phyloP scores from a whole-genome alignment of 2,797 vertebrate species.

The Sparus aurata region DNA sequence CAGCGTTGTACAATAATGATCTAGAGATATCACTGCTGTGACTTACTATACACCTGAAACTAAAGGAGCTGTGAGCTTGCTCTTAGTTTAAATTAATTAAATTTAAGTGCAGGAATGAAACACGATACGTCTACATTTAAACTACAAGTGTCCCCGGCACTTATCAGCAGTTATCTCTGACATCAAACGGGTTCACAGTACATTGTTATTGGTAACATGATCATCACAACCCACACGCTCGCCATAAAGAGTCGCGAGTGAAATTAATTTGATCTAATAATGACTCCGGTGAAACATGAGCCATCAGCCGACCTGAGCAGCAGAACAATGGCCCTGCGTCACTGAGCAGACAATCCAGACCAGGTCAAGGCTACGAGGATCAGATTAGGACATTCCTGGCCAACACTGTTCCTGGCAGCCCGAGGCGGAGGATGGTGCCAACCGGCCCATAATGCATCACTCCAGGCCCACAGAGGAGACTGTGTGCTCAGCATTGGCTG shows the following conservation, averaged over 20 bases:
- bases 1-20: neutral
- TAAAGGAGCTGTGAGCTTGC: neutral
- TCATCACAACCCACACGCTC: constrained; percentile 54
- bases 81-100: constrained; percentile 7
- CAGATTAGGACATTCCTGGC: constrained; percentile 80
- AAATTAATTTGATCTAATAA: constrained; percentile 81
- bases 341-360: constrained; percentile 58
- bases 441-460: constrained; percentile 55
- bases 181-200: constrained; percentile 52
- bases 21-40: neutral
- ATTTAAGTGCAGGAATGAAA: constrained; percentile 25
- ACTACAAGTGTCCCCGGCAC: constrained; percentile 8
- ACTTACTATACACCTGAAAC: constrained; percentile 2
- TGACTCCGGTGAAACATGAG: constrained; percentile 74
- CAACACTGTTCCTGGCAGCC: constrained; percentile 60
- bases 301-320: constrained; percentile 57
- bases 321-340: constrained; percentile 75
- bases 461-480: constrained; percentile 43
- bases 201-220: constrained; percentile 76
- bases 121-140: constrained; percentile 12
- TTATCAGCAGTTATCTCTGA: constrained; percentile 15
- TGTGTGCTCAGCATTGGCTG: constrained; percentile 38
- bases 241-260: constrained; percentile 56
- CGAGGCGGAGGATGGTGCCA: constrained; percentile 54
- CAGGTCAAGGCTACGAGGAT: constrained; percentile 77